phyloP scores from a whole-genome alignment of 2,797 vertebrate genomes.

The Chrysocyon brachyurus region DNA sequence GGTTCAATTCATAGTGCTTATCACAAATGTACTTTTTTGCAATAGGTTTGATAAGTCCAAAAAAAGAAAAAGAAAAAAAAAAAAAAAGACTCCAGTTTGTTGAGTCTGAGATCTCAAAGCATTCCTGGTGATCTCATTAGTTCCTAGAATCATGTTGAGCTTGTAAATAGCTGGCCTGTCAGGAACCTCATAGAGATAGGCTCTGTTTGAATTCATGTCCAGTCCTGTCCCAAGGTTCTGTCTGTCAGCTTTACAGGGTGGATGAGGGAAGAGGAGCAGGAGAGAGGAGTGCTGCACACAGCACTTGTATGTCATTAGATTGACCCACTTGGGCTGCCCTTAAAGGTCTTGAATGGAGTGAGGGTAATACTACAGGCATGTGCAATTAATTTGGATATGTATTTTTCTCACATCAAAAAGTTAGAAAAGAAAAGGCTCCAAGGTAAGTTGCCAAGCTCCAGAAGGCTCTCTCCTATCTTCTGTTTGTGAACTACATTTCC shows the following conservation, averaged over 20 bases:
- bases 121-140: slow-evolving; percentile 7
- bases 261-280: neutral
- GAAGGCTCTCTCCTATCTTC: neutral
- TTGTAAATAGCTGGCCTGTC: slow-evolving; percentile 17
- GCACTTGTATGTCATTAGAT: neutral
- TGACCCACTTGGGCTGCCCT: neutral
- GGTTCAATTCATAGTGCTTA: slow-evolving; percentile 76
- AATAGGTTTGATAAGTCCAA: slow-evolving; percentile 76
- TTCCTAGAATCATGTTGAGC: slow-evolving; percentile 3
- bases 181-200: neutral
- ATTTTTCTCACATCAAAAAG: neutral
- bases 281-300: neutral
- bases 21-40: slow-evolving; percentile 77
- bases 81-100: slow-evolving; percentile 11
- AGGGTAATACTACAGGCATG: neutral
- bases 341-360: too few species aligned
- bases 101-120: slow-evolving; percentile 50
- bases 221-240: neutral
- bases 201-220: neutral
- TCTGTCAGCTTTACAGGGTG: neutral
- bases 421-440: neutral
- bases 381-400: neutral
- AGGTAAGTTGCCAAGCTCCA: neutral
- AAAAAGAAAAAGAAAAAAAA: neutral
- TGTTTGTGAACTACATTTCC: neutral